Conservation (phyloP, 2,797 vertebrate species). For the Phaenicophaeus curvirostris region DNA sequence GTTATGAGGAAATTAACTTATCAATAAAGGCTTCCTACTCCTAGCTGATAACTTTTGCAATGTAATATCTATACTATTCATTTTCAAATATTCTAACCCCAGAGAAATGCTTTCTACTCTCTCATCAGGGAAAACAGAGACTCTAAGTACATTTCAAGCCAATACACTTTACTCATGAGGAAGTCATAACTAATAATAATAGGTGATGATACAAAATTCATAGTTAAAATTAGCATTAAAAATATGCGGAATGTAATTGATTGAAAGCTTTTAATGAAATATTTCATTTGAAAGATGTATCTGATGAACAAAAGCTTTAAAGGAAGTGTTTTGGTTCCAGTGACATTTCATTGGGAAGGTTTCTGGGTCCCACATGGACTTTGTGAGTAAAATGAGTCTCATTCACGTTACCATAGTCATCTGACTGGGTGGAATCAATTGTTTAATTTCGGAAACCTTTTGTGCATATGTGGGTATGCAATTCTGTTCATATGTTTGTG, state of each 20-base stretch:
- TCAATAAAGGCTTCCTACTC: background rate
- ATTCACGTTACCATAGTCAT: accelerated
- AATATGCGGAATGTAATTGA: background rate
- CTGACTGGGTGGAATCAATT: background rate
- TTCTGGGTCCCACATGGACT: background rate
- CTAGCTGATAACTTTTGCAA: background rate
- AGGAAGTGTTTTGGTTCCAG: background rate
- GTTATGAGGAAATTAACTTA: background rate
- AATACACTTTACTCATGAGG: background rate
- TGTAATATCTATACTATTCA: background rate
- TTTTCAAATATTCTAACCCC: background rate
- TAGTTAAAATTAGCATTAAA: background rate
- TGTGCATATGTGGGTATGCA: background rate
- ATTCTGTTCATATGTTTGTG: background rate
- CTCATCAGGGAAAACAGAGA: background rate
- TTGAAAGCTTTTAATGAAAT: background rate
- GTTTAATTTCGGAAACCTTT: background rate
- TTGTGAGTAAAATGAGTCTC: background rate
- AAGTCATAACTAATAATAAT: background rate
- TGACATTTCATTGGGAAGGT: background rate
- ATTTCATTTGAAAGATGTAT: background rate
- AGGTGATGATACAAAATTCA: background rate
- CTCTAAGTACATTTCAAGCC: background rate
- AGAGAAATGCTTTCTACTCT: background rate
- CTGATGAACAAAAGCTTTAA: background rate